These are phyloP conservation scores for Dendrolimus pini DNA, from an alignment of 2,888 invertebrate genomes.

Conservation along the genomic window DNA sequence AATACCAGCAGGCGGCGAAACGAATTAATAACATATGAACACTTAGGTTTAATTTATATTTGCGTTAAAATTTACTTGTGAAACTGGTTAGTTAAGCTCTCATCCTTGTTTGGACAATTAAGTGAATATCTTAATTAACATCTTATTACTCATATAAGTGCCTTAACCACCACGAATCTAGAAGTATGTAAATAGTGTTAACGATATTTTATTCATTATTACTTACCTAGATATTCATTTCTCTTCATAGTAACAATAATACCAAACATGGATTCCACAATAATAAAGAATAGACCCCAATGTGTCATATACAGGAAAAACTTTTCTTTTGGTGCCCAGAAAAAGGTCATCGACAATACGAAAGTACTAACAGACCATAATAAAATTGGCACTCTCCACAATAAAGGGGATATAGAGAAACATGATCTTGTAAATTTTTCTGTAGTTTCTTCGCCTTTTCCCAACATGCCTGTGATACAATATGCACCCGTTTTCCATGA, in stretches of 20 bases:
- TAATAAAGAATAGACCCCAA: slow-evolving; percentile 66
- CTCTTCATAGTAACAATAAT: slow-evolving; percentile 43
- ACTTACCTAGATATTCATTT: slow-evolving; percentile 28
- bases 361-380: slow-evolving; percentile 45
- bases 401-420: slow-evolving; percentile 43
- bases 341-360: slow-evolving; percentile 43
- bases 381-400: slow-evolving; percentile 59
- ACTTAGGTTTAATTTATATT: too few species aligned
- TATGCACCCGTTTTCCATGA: slow-evolving; percentile 38
- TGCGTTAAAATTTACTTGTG: too few species aligned
- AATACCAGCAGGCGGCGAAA: too few species aligned
- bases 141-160: too few species aligned
- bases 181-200: too few species aligned
- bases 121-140: too few species aligned
- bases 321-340: slow-evolving; percentile 60
- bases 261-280: slow-evolving; percentile 52
- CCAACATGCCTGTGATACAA: slow-evolving; percentile 43
- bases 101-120: too few species aligned
- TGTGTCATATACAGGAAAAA: slow-evolving; percentile 75
- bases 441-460: slow-evolving; percentile 35
- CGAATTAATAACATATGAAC: too few species aligned
- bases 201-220: background rate
- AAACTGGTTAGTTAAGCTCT: too few species aligned
- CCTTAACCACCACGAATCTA: too few species aligned
- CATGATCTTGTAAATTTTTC: slow-evolving; percentile 49